phyloP scores from a whole-genome alignment of 2,888 invertebrate genomes.

The Papilio demoleus region DNA sequence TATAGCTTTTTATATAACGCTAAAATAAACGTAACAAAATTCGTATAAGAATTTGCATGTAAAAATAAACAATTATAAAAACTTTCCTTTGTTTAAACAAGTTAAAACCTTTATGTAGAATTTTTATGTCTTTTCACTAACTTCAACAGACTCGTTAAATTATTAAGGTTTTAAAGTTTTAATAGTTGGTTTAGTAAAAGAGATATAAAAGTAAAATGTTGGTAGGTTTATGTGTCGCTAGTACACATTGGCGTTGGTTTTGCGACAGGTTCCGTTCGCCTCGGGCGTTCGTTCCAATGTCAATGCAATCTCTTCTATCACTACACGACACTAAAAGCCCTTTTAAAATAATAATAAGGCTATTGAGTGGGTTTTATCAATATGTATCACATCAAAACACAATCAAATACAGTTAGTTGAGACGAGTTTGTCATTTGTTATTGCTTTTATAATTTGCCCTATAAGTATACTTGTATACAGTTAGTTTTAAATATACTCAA shows the following conservation, averaged over 20 bases:
- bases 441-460: background rate
- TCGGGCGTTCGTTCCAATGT: slow-evolving; percentile 54
- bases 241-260: slow-evolving; percentile 52
- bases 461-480: slow-evolving; percentile 3
- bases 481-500: slow-evolving; percentile 39
- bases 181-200: slow-evolving; percentile 16
- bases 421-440: background rate
- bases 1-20: slow-evolving; percentile 43
- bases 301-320: slow-evolving; percentile 48
- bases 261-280: slow-evolving; percentile 49
- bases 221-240: slow-evolving; percentile 40
- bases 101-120: background rate
- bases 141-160: background rate
- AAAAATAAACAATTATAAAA: background rate
- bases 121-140: background rate
- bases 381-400: slow-evolving; percentile 12
- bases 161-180: slow-evolving; percentile 14
- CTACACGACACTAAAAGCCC: background rate
- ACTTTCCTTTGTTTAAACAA: slow-evolving; percentile 19
- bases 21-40: slow-evolving; percentile 24
- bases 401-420: background rate
- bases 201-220: slow-evolving; percentile 25
- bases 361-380: background rate
- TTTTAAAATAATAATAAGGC: slow-evolving; percentile 19
- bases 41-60: background rate